Conservation (phyloP, 2,797 vertebrate species). For the Syncerus caffer region DNA sequence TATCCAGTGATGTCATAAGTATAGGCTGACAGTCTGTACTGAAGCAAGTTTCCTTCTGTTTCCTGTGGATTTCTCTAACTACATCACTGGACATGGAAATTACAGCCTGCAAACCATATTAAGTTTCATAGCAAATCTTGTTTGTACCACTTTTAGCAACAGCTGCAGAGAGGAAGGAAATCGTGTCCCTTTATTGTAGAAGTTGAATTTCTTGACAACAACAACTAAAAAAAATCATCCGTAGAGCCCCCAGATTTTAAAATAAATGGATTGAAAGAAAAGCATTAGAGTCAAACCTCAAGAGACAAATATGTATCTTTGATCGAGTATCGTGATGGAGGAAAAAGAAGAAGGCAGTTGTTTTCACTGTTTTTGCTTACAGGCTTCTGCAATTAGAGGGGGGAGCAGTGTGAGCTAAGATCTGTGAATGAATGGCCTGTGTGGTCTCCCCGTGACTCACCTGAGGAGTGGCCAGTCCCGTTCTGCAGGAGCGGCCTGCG, state of each 20-base stretch:
- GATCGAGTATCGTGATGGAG: background rate
- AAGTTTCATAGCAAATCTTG: constrained; percentile 48
- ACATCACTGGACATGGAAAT: constrained; percentile 59
- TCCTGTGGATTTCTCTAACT: constrained; percentile 66
- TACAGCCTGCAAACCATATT: constrained; percentile 43
- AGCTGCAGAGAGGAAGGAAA: constrained; percentile 56
- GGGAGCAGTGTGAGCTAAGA: background rate
- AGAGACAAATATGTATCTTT: background rate
- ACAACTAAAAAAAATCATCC: background rate
- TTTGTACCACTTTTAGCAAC: constrained; percentile 52
- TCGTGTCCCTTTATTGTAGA: constrained; percentile 48
- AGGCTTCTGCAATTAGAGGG: background rate
- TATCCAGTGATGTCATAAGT: constrained; percentile 47
- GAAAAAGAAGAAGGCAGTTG: background rate
- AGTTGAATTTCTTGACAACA: constrained; percentile 22
- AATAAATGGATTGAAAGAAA: background rate
- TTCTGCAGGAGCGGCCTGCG: background rate
- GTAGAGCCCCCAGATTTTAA: background rate
- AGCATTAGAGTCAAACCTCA: background rate
- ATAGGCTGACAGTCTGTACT: constrained; percentile 27
- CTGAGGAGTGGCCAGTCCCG: background rate
- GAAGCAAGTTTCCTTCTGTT: constrained; percentile 60
- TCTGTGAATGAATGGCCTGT: background rate
- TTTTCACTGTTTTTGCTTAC: background rate
- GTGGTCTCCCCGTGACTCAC: background rate